These are phyloP conservation scores for Sthenelais limicola DNA, from an alignment of 2,888 invertebrate species.

Conservation along the genomic window DNA sequence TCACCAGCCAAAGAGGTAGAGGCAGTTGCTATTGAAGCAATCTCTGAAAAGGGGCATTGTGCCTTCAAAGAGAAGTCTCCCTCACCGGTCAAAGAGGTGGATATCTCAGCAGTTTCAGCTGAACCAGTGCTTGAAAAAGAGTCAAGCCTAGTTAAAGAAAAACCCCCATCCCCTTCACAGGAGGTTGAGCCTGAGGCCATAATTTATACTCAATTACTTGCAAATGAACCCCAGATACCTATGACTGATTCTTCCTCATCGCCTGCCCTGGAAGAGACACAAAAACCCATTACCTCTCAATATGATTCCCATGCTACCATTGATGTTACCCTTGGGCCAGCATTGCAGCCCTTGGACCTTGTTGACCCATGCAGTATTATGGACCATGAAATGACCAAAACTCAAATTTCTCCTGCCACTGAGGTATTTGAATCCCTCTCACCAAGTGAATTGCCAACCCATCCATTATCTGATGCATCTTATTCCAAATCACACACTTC, in stretches of 20 bases:
- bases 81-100: neutral
- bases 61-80: slow-evolving; percentile 10
- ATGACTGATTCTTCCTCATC: neutral
- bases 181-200: neutral
- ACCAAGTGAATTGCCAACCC: no score
- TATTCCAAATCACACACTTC: no score
- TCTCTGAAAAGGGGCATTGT: neutral
- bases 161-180: neutral
- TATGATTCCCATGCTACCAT: no score
- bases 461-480: no score
- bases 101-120: no score
- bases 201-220: neutral
- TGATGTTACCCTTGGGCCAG: no score
- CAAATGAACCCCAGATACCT: neutral
- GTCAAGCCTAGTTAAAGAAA: slow-evolving; percentile 2
- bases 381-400: no score
- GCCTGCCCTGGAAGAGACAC: neutral
- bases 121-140: neutral
- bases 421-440: no score
- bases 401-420: no score
- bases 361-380: no score
- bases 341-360: no score
- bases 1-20: slow-evolving; percentile 1
- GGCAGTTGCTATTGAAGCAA: neutral
- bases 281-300: no score